Evolutionary conservation across 1,140 invertebrate genomes (phyloP).

Genomic region (Apis florea): DNA sequence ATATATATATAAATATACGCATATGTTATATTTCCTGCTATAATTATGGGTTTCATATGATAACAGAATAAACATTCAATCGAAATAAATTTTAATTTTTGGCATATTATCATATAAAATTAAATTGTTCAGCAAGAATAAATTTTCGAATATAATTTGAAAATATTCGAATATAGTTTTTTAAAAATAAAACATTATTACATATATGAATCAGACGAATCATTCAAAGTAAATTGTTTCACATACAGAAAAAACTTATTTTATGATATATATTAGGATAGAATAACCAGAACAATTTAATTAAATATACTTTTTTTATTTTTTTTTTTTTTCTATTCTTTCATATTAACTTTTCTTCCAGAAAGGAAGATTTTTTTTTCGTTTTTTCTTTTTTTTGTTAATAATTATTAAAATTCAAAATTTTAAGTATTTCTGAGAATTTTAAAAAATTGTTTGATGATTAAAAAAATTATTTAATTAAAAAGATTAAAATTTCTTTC

Average conservation of each 20-base stretch:
- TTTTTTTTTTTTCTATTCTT: not conserved
- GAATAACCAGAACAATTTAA: constrained; percentile 23
- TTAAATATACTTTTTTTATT: not conserved
- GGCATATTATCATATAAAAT: not conserved
- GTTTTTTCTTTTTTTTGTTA: not conserved
- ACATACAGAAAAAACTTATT: constrained; percentile 8
- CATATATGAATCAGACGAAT: constrained; percentile 1
- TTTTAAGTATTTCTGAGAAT: not conserved
- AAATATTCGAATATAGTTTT: not conserved
- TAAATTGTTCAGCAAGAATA: not conserved
- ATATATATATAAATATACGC: not conserved
- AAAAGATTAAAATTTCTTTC: no score
- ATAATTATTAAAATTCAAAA: not conserved
- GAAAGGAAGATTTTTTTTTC: not conserved
- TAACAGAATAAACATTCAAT: constrained; percentile 5
- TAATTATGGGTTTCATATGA: constrained; percentile 28
- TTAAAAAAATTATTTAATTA: not conserved
- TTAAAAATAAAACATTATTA: not conserved
- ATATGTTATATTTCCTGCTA: constrained; percentile 9
- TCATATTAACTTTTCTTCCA: not conserved
- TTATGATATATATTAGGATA: constrained; percentile 15
- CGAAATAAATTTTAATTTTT: not conserved
- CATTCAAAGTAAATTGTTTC: constrained; percentile 25
- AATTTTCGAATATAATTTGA: not conserved
- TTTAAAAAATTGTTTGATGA: not conserved